These are phyloP conservation scores for Leuciscus idus DNA, from an alignment of 2,113 vertebrate species.

Conservation along the genomic window DNA sequence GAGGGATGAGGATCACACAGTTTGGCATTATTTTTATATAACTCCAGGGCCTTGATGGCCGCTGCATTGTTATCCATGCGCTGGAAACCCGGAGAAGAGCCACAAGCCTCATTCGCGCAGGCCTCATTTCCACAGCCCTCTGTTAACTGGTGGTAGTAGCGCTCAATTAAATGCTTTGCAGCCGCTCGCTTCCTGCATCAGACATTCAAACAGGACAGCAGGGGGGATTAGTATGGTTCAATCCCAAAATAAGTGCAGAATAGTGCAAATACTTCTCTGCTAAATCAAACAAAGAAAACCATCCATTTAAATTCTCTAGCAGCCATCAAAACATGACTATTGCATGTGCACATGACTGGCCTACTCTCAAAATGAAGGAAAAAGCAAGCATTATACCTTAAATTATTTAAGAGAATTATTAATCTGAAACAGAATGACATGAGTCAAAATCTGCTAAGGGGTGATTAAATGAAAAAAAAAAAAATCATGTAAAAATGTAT, in stretches of 20 bases:
- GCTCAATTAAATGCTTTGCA: slow-evolving; percentile 99
- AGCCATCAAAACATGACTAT: neutral
- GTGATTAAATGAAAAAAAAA: too few species aligned
- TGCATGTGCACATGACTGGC: neutral
- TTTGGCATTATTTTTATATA: slow-evolving; percentile 98
- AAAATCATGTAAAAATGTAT: too few species aligned
- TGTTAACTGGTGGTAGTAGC: slow-evolving; percentile 99
- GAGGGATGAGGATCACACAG: slow-evolving; percentile 96
- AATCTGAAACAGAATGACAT: neutral
- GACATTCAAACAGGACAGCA: slow-evolving; percentile 83
- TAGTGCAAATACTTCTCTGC: neutral
- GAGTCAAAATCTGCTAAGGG: too few species aligned
- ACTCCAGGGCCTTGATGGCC: slow-evolving; percentile 96
- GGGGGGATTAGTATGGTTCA: slow-evolving; percentile 75
- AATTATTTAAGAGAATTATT: neutral
- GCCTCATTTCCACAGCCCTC: slow-evolving; percentile 99
- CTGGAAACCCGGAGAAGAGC: slow-evolving; percentile 89
- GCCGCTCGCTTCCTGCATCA: slow-evolving; percentile 97
- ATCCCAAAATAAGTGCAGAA: slow-evolving; percentile 19
- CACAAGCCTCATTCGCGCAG: slow-evolving; percentile 98
- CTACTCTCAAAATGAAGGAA: neutral
- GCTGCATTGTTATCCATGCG: slow-evolving; percentile 97
- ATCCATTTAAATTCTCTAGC: neutral
- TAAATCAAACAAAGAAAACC: neutral
- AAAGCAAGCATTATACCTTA: neutral